Evolutionary conservation across 2,888 invertebrate species (phyloP).

Genomic region (Oscheius myriophilus): DNA sequence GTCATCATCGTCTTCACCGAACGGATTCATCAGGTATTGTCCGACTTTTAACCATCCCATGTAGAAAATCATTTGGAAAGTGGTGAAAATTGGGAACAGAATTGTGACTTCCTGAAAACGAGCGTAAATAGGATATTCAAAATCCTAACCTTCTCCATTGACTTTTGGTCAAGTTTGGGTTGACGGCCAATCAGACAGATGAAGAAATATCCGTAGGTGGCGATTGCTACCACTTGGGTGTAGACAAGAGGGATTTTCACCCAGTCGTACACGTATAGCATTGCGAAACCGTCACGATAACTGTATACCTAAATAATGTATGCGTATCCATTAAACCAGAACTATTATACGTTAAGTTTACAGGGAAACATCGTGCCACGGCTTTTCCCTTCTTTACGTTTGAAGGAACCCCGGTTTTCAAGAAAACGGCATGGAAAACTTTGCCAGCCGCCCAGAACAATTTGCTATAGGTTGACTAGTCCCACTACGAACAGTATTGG

Average conservation of each 20-base stretch:
- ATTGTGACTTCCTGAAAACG: slow-evolving; percentile 62
- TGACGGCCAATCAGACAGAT: slow-evolving; percentile 72
- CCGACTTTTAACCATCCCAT: slow-evolving; percentile 74
- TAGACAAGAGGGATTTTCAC: slow-evolving; percentile 73
- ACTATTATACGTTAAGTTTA: no score
- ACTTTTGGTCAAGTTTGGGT: slow-evolving; percentile 71
- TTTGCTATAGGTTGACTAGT: no score
- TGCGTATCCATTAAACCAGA: no score
- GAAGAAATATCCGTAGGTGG: slow-evolving; percentile 73
- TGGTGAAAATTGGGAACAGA: slow-evolving; percentile 71
- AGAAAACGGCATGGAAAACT: no score
- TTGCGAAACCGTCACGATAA: slow-evolving; percentile 72
- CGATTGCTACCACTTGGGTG: slow-evolving; percentile 73
- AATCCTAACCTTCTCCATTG: slow-evolving; percentile 57
- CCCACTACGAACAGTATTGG: no score
- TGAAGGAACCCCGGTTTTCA: no score
- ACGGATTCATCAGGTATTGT: slow-evolving; percentile 69
- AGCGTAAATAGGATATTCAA: not conserved
- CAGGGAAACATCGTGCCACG: no score
- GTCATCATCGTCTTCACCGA: slow-evolving; percentile 70
- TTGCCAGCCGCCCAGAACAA: no score
- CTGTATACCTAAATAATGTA: slow-evolving; percentile 58
- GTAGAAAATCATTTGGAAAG: slow-evolving; percentile 74
- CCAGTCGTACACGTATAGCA: slow-evolving; percentile 74
- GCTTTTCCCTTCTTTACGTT: no score